phyloP scores from a whole-genome alignment of 2,113 vertebrate genomes.

The Gnathonemus longibarbis region DNA sequence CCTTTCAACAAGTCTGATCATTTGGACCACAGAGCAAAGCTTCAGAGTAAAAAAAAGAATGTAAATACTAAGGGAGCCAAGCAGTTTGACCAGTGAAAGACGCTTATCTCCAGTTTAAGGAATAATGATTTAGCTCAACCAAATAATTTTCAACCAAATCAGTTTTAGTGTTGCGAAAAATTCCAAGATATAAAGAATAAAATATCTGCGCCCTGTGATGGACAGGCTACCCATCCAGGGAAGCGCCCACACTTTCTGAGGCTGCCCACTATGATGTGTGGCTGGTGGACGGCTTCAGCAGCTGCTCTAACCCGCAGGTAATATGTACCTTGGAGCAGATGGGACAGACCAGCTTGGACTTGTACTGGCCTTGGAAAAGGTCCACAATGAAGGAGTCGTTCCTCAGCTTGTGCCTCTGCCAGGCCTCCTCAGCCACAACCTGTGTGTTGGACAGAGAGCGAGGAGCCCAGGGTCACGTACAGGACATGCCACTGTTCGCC shows the following conservation, averaged over 20 bases:
- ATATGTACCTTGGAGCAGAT: slow-evolving; percentile 85
- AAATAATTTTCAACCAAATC: background rate
- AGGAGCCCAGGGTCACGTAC: background rate
- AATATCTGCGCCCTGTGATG: background rate
- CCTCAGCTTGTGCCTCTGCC: slow-evolving; percentile 96
- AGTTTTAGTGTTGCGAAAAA: background rate
- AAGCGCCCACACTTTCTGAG: background rate
- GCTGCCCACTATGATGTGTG: background rate
- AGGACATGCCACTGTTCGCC: background rate
- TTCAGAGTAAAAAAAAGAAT: background rate
- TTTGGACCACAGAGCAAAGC: background rate
- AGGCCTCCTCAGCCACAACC: slow-evolving; percentile 96
- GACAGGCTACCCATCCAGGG: background rate
- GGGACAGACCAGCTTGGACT: slow-evolving; percentile 95
- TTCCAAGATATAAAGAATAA: background rate
- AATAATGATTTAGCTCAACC: background rate
- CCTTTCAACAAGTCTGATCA: background rate
- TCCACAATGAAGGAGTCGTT: slow-evolving; percentile 97
- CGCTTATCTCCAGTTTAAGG: background rate
- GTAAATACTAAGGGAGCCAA: background rate
- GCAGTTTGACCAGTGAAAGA: background rate
- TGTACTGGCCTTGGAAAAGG: slow-evolving; percentile 97
- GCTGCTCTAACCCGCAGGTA: background rate
- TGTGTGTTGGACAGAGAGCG: slow-evolving; percentile 38
- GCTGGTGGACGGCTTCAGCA: background rate